phyloP scores from a whole-genome alignment of 1,140 invertebrate species.

The Zaprionus taronus region DNA sequence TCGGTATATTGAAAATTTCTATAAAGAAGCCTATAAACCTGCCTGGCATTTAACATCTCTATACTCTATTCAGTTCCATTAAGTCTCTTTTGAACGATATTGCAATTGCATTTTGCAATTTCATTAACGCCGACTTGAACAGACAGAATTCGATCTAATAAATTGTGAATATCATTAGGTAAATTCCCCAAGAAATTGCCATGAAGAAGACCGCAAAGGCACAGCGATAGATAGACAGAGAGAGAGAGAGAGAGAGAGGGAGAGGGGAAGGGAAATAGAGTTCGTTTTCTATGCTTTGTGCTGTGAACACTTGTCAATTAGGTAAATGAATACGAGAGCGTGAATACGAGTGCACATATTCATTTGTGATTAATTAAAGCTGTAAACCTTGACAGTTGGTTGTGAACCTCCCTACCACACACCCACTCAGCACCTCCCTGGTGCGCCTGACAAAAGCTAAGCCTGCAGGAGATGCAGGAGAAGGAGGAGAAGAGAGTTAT shows the following conservation, averaged over 20 bases:
- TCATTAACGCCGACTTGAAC: not conserved
- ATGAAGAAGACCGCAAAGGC: not conserved
- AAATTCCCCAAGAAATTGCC: not conserved
- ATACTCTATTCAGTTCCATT: not conserved
- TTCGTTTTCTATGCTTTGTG: conserved; percentile 1
- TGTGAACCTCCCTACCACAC: too few relatives aligned
- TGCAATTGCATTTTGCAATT: not conserved
- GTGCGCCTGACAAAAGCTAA: conserved; percentile 8
- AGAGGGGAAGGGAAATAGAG: not conserved
- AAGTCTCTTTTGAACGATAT: not conserved
- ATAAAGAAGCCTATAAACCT: too few relatives aligned
- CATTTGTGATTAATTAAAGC: conserved; percentile 34
- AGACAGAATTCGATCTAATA: conserved; percentile 2
- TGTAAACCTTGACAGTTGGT: conserved; percentile 23
- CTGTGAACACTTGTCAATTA: conserved; percentile 32
- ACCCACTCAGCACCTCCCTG: not conserved
- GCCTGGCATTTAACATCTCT: too few relatives aligned
- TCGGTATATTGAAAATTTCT: too few relatives aligned
- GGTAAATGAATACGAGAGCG: conserved; percentile 30
- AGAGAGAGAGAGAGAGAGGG: not conserved
- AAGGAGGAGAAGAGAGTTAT: conserved; percentile 16
- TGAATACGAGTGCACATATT: not conserved
- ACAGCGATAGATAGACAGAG: not conserved
- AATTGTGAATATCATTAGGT: conserved; percentile 2
- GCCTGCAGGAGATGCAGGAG: not conserved